Evolutionary conservation across 2,113 vertebrate species (phyloP), one percentile per base, ranked within the genome.

Genomic region (Scophthalmus maximus): DNA sequence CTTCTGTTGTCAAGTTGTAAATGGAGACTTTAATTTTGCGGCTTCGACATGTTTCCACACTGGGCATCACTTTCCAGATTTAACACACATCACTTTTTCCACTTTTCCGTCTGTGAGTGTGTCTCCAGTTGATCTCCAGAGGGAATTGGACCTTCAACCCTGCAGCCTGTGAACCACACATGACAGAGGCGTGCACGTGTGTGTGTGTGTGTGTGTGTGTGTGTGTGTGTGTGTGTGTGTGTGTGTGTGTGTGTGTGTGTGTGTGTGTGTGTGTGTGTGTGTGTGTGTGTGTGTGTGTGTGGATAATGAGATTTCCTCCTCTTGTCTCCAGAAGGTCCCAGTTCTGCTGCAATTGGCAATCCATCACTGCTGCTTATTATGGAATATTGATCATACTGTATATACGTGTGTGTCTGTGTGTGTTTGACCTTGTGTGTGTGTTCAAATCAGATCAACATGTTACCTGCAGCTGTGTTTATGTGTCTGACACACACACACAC

Each of bases 301-400:
- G 20, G 22, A 42, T 42, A 38, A 66, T 59, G 55, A 26, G 62
- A 53, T 60, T 67, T 75, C 63, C 60, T 73, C 68, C 18, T 58
- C 52, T 38, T 27, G 6, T 58, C 58, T 53, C 58, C 46, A 50
- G 15, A 59, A 6, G 0, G 34, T 29, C 30, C 15, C 53, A 59
- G 53, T 68, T 60, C 2, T n/a, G 20, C 52, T 23, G 47, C 10
- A 52, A 73, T 65, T 70, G 82, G 51, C 78, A 81, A 78, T 70
- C 60, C 64, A 74, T 78, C 73, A 58, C n/a, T 11, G 65, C 47
- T 38, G 27, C 40, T 76, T 59, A 76, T 79, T 63, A 64, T 68
- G 47, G 60, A 25, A 68, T 56, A 81, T 75, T 62, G 78, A 84
- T 81, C 56, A 12, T 22, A 26, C 8, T 18, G 1, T 47, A 29